Percentiles rank a stretch among this genome's conserved stretches.
These are phyloP conservation scores for Micromussa lordhowensis DNA, from an alignment of 92 coral and sea anemone species.

Conservation along the genomic window DNA sequence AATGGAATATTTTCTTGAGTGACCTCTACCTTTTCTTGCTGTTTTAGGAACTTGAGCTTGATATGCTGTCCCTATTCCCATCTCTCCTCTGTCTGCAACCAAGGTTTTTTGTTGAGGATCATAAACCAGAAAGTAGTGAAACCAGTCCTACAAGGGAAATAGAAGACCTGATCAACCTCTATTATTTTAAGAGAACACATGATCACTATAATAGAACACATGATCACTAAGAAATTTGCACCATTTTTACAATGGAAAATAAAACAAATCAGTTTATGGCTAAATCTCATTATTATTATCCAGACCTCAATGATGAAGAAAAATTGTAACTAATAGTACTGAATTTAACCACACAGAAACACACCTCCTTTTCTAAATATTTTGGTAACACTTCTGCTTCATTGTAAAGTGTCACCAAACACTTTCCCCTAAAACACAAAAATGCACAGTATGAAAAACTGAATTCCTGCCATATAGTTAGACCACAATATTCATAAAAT, in stretches of 20 bases:
- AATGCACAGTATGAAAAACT: not conserved
- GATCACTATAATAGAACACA: not conserved
- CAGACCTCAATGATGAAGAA: not conserved
- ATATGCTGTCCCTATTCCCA: constrained; percentile 89
- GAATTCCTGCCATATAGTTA: not conserved
- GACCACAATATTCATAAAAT: not conserved
- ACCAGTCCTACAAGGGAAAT: constrained; percentile 85
- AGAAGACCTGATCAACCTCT: not conserved
- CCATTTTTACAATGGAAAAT: not conserved
- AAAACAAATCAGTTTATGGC: not conserved
- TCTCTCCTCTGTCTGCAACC: constrained; percentile 97
- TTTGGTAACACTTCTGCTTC: constrained; percentile 93
- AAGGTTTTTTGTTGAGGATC: constrained; percentile 98
- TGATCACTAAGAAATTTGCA: not conserved
- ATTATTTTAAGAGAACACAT: not conserved
- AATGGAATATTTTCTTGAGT: too few relatives aligned
- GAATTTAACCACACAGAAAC: not conserved
- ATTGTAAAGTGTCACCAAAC: constrained; percentile 93
- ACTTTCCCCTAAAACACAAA: constrained; percentile 83
- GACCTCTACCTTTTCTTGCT: constrained; percentile 69
- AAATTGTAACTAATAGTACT: not conserved
- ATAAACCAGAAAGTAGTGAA: constrained; percentile 94
- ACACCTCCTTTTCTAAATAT: constrained; percentile 95
- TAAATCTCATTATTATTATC: not conserved
- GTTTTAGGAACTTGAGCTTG: constrained; percentile 83